Evolutionary conservation across 1,140 invertebrate species (phyloP), one percentile per base, ranked within the genome.

Genomic region (Zaprionus vittiger): DNA sequence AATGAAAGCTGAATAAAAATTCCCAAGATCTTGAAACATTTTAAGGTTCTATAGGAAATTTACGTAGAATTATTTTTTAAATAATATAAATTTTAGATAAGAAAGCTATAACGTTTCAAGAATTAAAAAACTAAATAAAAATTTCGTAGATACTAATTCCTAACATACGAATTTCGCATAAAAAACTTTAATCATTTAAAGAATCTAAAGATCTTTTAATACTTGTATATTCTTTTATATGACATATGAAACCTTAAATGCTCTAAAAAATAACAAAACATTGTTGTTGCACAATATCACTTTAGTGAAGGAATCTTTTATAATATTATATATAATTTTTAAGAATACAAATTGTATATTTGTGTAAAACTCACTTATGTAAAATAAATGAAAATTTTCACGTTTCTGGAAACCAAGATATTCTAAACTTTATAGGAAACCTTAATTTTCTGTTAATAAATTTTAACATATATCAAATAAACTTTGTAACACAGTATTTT

Each of bases 261-360:
- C 0, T 5, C 26, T 0, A 26, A 26, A 6, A 26, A 1, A 1
- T 28, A 0, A 1, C 1, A 28, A 28, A 7, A 28, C 0, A 28
- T 7, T 28, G 26, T 28, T 1, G 26, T 28, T 28, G 26, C 26
- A 28, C 26, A 28, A 28, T 1, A 28, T 1, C 26, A 28, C 26
- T 28, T 28, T 1, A 7, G 26, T 28, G 26, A 28, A 28, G 26
- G 1, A 28, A 28, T 28, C 26, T 28, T 28, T 28, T 28, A 0
- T 1, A 28, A 28, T 28, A 28, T 2, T 2, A 7, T 7, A 7
- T 7, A 7, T 28, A 9, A 2, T 7, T 28, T 28, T 28, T 2
- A 7, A 28, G 28, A 1, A 28, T 28, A 9, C 28, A 9, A 28
- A 28, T 28, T 9, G 28, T 28, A 28, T 28, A 28, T 28, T 28